These are phyloP conservation scores for Rhadinocentrus ornatus DNA, from an alignment of 2,797 vertebrate species.

Conservation along the genomic window DNA sequence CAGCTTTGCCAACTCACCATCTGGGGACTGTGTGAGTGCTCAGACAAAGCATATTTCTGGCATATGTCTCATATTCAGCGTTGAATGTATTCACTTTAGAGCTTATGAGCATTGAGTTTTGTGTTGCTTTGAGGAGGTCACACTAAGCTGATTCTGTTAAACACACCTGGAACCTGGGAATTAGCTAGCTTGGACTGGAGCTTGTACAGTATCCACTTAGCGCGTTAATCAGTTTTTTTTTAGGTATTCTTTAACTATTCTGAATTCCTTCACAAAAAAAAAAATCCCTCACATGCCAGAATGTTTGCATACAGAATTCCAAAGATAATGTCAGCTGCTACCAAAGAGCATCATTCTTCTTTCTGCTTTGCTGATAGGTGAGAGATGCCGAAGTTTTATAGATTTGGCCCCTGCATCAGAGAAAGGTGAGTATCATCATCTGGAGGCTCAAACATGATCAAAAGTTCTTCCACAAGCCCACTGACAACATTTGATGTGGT, in stretches of 20 bases:
- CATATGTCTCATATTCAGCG: slow-evolving; percentile 42
- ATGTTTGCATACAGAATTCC: neutral
- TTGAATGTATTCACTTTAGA: slow-evolving; percentile 22
- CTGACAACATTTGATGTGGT: too few relatives aligned
- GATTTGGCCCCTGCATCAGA: slow-evolving; percentile 94
- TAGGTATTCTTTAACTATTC: neutral
- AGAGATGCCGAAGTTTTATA: slow-evolving; percentile 94
- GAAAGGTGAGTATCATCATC: slow-evolving; percentile 85
- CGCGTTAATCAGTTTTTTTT: slow-evolving; percentile 8
- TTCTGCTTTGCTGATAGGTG: slow-evolving; percentile 82
- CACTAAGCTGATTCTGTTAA: slow-evolving; percentile 9
- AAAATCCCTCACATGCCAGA: neutral
- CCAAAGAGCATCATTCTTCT: neutral
- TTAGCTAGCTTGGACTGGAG: neutral
- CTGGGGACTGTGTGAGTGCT: slow-evolving; percentile 30
- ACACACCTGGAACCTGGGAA: slow-evolving; percentile 37
- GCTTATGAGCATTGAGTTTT: slow-evolving; percentile 12
- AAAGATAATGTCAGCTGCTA: neutral
- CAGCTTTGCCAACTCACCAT: slow-evolving; percentile 27
- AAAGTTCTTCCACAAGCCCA: neutral
- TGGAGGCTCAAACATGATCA: neutral
- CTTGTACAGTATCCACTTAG: neutral
- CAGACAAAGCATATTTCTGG: slow-evolving; percentile 27
- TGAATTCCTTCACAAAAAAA: neutral
- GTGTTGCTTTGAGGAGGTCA: neutral